Evolutionary conservation across 2,113 vertebrate species (phyloP), one percentile per base, ranked within the genome.

Genomic region (Pseudorhombus dupliciocellatus): DNA sequence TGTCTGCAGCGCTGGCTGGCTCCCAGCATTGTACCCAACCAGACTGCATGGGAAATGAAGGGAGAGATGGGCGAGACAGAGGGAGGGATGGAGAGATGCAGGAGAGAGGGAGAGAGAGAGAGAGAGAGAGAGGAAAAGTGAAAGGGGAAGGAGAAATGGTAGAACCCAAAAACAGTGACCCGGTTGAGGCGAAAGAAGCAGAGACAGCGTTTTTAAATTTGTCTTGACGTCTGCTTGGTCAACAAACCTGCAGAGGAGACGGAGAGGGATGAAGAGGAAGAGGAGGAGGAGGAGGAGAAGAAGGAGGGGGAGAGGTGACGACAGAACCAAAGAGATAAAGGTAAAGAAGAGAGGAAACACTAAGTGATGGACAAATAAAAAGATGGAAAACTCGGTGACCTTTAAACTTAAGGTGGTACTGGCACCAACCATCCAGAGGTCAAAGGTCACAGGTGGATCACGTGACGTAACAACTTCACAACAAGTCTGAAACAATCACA

Each of bases 21-120:
- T 95, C 95, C 96, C 96, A 96, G 95, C 95, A 95, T 96, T 96
- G 95, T 95, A 94, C 94, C 93, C 93, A 90, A 92, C 92, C 89
- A 93, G 89, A 81, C 89, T 87, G 84, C 77, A 85, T 77, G 82
- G 82, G 82, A 69, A 84, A 90, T 74, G 77, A 79, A 81, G 73
- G 72, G 73, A 89, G 67, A 46, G 76, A 82, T 66, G 63, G 75
- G 76, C 30, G 26, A 26, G 28, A 57, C 71, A 34, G 78, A 79
- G 34, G 60, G 18, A 83, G 65, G 44, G 46, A 75, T 21, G 65
- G 69, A 73, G 14, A 10, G 64, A 72, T 59, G 21, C n/a, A 34
- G 52, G 34, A 16, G 75, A 75, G 22, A 42, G 5, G 66, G 57
- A 24, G 14, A 25, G 58, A 42, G 25, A 60, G 24, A 20, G 48